phyloP scores from a whole-genome alignment of 2,113 vertebrate genomes.

The Pituophis catenifer region DNA sequence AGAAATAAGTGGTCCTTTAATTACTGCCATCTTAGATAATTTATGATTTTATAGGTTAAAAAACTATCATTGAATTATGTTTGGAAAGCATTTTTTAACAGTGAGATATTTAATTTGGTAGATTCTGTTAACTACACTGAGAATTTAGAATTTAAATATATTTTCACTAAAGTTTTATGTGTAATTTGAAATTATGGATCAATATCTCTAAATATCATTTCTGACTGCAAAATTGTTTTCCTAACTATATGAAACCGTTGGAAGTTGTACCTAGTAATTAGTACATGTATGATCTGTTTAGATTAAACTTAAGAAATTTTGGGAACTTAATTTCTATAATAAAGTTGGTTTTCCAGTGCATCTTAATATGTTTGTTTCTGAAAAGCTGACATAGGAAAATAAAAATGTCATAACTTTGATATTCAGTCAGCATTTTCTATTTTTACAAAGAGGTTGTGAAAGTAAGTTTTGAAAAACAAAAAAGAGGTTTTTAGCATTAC shows the following conservation, averaged over 20 bases:
- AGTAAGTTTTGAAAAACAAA: neutral
- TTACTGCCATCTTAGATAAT: neutral
- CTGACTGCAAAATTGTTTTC: neutral
- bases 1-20: neutral
- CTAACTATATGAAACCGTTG: neutral
- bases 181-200: neutral
- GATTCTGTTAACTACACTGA: neutral
- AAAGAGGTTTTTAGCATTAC: neutral
- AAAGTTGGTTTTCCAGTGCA: neutral
- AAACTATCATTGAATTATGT: neutral
- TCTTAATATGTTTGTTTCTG: neutral
- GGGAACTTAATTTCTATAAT: neutral
- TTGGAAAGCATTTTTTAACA: neutral
- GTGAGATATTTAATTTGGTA: neutral
- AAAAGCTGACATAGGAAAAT: neutral
- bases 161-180: neutral
- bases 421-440: neutral
- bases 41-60: neutral
- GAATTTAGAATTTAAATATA: neutral
- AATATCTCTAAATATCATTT: neutral
- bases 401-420: neutral
- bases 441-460: neutral
- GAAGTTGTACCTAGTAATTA: neutral
- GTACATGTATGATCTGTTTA: neutral
- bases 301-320: neutral